Percentiles rank a stretch among this genome's conserved stretches.
Evolutionary conservation across 2,797 vertebrate genomes (phyloP).

Genomic region (Sciurus vulgaris): DNA sequence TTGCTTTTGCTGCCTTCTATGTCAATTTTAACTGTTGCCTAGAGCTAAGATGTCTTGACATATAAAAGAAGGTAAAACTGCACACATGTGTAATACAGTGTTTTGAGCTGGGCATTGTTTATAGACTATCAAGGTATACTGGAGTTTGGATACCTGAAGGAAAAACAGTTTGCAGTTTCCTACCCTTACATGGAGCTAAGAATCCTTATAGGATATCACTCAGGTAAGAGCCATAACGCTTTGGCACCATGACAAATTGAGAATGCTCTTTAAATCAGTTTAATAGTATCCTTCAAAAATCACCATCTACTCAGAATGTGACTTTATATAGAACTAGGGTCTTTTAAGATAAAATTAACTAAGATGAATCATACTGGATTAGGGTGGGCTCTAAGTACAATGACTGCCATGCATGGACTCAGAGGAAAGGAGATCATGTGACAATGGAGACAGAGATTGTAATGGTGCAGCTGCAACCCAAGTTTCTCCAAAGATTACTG

Average conservation of each 20-base stretch:
- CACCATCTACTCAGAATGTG: not conserved
- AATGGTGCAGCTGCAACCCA: not conserved
- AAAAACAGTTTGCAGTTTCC: conserved; percentile 35
- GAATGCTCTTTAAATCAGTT: not conserved
- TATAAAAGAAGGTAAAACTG: conserved; percentile 54
- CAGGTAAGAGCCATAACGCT: conserved; percentile 37
- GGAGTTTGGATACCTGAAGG: conserved; percentile 11
- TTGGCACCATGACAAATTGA: not conserved
- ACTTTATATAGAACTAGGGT: conserved; percentile 20
- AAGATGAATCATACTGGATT: conserved; percentile 31
- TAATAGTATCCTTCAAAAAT: conserved; percentile 28
- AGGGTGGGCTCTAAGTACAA: not conserved
- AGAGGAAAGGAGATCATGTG: not conserved
- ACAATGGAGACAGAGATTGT: not conserved
- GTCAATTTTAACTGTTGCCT: conserved; percentile 57
- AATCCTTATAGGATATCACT: not conserved
- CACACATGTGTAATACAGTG: not conserved
- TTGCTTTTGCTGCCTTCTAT: not conserved
- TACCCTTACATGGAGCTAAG: conserved; percentile 33
- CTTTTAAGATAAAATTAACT: conserved; percentile 50
- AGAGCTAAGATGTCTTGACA: not conserved
- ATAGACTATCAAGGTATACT: conserved; percentile 31
- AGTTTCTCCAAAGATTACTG: not conserved
- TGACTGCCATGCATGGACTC: not conserved
- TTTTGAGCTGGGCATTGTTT: conserved; percentile 51